Base-by-base conservation (phyloP, 2,888 invertebrate genomes). In the Heliconius aoede region DNA sequence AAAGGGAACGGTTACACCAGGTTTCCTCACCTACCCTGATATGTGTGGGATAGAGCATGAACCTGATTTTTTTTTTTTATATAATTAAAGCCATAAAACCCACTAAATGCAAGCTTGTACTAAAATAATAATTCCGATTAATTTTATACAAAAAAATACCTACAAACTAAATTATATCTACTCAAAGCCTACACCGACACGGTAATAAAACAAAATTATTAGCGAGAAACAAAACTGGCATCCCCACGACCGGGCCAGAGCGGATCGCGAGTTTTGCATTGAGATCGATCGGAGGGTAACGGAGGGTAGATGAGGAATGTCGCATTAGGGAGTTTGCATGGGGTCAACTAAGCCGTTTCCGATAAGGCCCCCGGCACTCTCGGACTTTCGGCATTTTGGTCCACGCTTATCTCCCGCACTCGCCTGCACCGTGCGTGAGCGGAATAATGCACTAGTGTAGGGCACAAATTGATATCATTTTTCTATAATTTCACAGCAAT, bases 281-380 rank as follows among this genome's bases (percentile, higher is more conserved):
- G 91, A 91, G 91, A 94, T 93, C 93, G 93, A 93, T 93, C 90
- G 85, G 85, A 86, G 88, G 87, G 87, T 76, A 80, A 79, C 79
- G 84, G 86, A 84, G 83, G 85, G 84, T 85, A 85, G 85, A 89
- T 88, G 89, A 89, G 87, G 90, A 87, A 91, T 90, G 94, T 93
- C 92, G 91, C 93, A 89, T 90, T 89, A 89, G 93, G 93, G 93
- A 92, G 93, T 90, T 91, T 91, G 90, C 92, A 89, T 90, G 93
- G 92, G 93, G 93, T 91, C 91, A 91, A 89, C 90, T 94, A 95
- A 95, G 94, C 94, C 94, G 92, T 94, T 94, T 94, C 92, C 94
- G 95, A 95, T 95, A 94, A 94, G 93, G 87, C 92, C 91, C 91
- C 90, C 88, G 81, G 86, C 65, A 36, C 65, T 86, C 77, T 81